Percentiles rank a stretch among this genome's conserved stretches.
Conservation (phyloP, 2,113 vertebrate genomes). For the Prietella phreatophila region DNA sequence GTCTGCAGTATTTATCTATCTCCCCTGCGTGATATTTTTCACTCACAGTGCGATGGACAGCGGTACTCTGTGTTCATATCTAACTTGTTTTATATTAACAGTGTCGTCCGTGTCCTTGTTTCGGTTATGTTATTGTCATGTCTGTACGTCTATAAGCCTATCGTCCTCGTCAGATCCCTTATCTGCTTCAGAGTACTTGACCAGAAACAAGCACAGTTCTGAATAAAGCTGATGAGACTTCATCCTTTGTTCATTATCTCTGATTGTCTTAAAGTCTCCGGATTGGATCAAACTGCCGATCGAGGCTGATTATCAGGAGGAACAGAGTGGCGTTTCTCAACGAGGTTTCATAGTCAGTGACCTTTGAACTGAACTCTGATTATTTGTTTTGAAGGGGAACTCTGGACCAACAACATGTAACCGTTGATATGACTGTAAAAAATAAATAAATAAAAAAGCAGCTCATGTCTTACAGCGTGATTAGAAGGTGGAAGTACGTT, state of each 20-base stretch:
- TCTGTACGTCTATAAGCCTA: neutral
- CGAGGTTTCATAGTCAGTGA: neutral
- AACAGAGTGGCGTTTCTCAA: neutral
- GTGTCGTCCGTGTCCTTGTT: neutral
- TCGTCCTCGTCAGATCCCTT: neutral
- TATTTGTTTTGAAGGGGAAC: neutral
- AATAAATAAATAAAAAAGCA: neutral
- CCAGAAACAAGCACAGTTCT: neutral
- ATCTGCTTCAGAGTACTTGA: neutral
- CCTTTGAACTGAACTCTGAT: neutral
- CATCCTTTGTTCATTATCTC: neutral
- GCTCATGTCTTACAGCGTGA: no score
- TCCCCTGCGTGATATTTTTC: no score
- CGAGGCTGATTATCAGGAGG: neutral
- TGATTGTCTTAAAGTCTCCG: neutral
- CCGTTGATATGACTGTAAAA: neutral
- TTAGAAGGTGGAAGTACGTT: no score
- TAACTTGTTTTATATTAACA: neutral
- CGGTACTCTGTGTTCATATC: neutral
- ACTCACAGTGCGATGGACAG: no score
- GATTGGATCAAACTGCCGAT: neutral
- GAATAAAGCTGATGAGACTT: neutral
- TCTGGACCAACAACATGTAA: neutral
- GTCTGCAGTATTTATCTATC: no score
- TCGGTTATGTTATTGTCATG: neutral